phyloP scores from a whole-genome alignment of 1,140 invertebrate genomes.

The Xylocopa sonorina region DNA sequence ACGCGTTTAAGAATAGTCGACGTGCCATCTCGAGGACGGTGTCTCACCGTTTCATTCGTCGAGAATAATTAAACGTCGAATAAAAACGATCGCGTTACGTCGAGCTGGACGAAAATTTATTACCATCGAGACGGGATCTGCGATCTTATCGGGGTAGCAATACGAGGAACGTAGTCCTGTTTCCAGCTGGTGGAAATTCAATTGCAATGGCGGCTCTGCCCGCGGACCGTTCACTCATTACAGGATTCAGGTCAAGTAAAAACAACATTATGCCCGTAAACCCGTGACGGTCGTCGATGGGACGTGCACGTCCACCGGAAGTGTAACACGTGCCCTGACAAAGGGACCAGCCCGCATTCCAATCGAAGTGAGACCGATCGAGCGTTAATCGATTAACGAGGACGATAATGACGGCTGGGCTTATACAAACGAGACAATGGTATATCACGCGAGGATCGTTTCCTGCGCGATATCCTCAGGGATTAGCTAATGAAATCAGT shows the following conservation, averaged over 20 bases:
- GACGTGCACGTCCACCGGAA: not conserved
- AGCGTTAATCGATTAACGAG: slow-evolving; percentile 35
- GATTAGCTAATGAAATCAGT: not conserved
- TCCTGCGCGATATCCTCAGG: no score
- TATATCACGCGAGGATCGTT: not conserved
- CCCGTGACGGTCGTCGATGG: not conserved
- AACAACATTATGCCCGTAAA: slow-evolving; percentile 1
- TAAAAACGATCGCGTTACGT: no score
- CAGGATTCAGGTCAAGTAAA: slow-evolving; percentile 6
- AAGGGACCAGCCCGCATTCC: slow-evolving; percentile 19
- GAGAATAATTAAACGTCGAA: no score
- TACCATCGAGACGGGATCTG: no score
- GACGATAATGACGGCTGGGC: slow-evolving; percentile 24
- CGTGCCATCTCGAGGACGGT: no score
- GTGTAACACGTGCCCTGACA: slow-evolving; percentile 28
- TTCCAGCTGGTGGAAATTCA: not conserved
- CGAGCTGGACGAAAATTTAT: no score
- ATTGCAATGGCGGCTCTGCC: not conserved
- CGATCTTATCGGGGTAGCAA: not conserved
- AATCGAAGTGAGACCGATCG: slow-evolving; percentile 24
- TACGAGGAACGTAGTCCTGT: no score
- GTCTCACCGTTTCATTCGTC: no score
- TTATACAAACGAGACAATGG: slow-evolving; percentile 6
- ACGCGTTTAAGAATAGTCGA: no score
- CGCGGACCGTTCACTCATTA: not conserved